Percentiles rank a stretch among this genome's conserved stretches.
Conservation (phyloP, 2,888 invertebrate species). For the Koerneria pararmatus region DNA sequence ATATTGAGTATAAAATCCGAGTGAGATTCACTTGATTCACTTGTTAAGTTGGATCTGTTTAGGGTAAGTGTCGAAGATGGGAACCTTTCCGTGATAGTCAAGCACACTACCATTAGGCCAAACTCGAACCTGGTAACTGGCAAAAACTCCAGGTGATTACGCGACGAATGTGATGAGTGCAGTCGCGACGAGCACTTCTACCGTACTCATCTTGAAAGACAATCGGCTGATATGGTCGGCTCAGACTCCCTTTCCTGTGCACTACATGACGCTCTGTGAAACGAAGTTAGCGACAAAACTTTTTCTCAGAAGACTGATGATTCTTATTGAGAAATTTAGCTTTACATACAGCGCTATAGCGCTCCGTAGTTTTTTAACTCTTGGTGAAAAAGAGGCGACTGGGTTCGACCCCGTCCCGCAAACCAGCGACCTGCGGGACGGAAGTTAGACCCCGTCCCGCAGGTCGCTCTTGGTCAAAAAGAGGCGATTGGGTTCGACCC, state of each 20-base stretch:
- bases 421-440: no score
- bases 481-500: no score
- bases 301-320: neutral
- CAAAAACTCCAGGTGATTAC: neutral
- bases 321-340: neutral
- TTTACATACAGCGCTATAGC: neutral
- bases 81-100: no score
- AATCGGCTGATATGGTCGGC: constrained; percentile 37
- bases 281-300: constrained; percentile 2
- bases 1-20: no score
- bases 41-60: no score
- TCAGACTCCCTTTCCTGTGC: constrained; percentile 27
- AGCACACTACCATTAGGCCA: no score
- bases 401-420: no score
- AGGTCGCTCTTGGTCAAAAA: no score
- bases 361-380: neutral
- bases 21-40: no score
- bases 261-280: neutral
- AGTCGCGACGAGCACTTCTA: constrained; percentile 29
- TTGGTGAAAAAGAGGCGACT: constrained; percentile 2
- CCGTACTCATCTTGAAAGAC: constrained; percentile 31
- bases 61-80: no score
- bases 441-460: no score
- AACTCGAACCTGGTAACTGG: no score
- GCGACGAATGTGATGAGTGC: constrained; percentile 7